Percentiles rank a stretch among this genome's conserved stretches.
Conservation (phyloP, 2,888 invertebrate species). For the Hypena proboscidalis region DNA sequence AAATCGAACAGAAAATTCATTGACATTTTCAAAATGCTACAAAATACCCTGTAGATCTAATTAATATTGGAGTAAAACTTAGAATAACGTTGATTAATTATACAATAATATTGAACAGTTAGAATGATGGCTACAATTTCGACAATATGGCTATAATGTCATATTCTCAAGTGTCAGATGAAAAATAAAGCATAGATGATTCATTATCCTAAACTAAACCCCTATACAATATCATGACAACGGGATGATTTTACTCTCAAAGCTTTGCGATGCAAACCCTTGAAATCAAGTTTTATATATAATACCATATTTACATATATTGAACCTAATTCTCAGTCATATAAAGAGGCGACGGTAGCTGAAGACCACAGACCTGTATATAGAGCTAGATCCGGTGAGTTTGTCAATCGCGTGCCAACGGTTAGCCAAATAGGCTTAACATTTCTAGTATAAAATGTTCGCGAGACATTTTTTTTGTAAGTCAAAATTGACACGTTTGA, state of each 20-base stretch:
- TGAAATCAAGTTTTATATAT: constrained; percentile 60
- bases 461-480: too few relatives aligned
- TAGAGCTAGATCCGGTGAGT: too few relatives aligned
- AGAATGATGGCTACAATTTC: constrained; percentile 27
- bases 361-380: too few relatives aligned
- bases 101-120: constrained; percentile 33
- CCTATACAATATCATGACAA: constrained; percentile 43
- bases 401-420: too few relatives aligned
- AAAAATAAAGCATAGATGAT: constrained; percentile 32
- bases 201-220: constrained; percentile 36
- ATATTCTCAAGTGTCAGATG: constrained; percentile 34
- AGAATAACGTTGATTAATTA: constrained; percentile 29
- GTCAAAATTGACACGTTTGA: too few relatives aligned
- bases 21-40: constrained; percentile 54
- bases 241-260: constrained; percentile 53
- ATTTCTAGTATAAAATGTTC: too few relatives aligned
- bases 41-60: constrained; percentile 66
- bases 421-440: too few relatives aligned
- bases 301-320: constrained; percentile 74
- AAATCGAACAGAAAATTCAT: constrained; percentile 27
- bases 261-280: constrained; percentile 50
- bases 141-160: constrained; percentile 26
- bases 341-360: constrained; percentile 65
- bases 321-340: constrained; percentile 83
- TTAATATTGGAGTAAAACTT: constrained; percentile 39